phyloP scores from a whole-genome alignment of 2,113 vertebrate species.

The Psittacula cyanocephala region DNA sequence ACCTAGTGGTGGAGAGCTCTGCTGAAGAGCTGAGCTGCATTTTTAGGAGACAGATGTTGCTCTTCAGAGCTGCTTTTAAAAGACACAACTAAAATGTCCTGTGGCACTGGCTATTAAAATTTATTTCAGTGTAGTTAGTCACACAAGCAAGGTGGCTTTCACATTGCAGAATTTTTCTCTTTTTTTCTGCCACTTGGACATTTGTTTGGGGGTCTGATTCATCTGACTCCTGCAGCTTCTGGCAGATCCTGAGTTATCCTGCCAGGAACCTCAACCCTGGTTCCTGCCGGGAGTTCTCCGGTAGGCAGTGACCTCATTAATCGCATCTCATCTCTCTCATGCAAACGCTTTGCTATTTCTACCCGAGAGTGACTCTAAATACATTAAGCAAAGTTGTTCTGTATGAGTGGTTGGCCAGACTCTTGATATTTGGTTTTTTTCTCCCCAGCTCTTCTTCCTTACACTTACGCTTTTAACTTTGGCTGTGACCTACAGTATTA shows the following conservation, averaged over 20 bases:
- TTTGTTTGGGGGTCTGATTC: background rate
- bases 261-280: background rate
- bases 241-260: background rate
- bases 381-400: background rate
- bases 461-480: background rate
- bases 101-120: background rate
- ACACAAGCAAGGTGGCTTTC: background rate
- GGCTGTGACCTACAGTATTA: background rate
- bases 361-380: background rate
- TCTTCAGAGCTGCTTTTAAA: background rate
- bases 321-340: background rate
- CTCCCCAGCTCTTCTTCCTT: background rate
- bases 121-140: background rate
- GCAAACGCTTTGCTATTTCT: background rate
- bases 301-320: background rate
- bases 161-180: accelerated
- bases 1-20: background rate
- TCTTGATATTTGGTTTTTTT: background rate
- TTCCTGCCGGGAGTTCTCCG: background rate
- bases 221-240: background rate
- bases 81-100: background rate
- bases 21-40: background rate
- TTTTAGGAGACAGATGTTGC: background rate
- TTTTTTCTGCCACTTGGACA: no score
- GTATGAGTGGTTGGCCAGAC: background rate